Base-by-base conservation (phyloP, 1,140 invertebrate species). In the Eupeodes corollae region DNA sequence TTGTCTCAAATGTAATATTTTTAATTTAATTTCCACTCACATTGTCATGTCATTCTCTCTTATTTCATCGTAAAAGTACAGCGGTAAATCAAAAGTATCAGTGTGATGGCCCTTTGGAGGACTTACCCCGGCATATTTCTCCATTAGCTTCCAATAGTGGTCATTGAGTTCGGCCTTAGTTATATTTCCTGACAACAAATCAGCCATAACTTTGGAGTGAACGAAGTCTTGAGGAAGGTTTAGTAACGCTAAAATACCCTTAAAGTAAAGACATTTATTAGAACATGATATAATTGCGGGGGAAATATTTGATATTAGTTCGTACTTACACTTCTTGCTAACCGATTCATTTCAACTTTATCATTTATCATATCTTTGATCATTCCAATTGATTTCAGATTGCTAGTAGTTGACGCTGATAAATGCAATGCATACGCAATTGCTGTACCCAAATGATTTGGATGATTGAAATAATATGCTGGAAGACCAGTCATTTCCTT, bases 41-140 rank as follows among this genome's bases (percentile, higher is more conserved):
- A 3, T 26, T 26, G 21, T 5, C 21, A 26, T 26, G 3, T 5
- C 3, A 26, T 26, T 26, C 3, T 26, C 21, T 5, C 8, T 26
- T 8, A 26, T 26, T 26, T 26, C 21, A 5, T 3, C 8, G 8
- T 26, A 26, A 26, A 26, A 26, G 21, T 26, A 3, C 3, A 8
- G 8, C 8, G 21, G 8, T 26, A 26, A 26, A 26, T 26, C 21
- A 26, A 26, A 8, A 26, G 21, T 26, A 26, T 26, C 21, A 26
- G 21, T 5, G 3, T 26, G 3, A 26, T 26, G 21, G 8, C 3
- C 3, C 21, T 26, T 73, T 0, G 86, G 85, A 6, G 86, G 79
- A 56, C 80, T 78, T 2, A 91, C 66, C 2, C 86, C 87, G 69
- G 90, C 86, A 44, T 83, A 77, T 30, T 78, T 69, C 53, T 84